A percentile compares a stretch with the other conserved stretches of the same genome.
phyloP scores from a whole-genome alignment of 2,888 invertebrate genomes.

The Drosophila infuscata region DNA sequence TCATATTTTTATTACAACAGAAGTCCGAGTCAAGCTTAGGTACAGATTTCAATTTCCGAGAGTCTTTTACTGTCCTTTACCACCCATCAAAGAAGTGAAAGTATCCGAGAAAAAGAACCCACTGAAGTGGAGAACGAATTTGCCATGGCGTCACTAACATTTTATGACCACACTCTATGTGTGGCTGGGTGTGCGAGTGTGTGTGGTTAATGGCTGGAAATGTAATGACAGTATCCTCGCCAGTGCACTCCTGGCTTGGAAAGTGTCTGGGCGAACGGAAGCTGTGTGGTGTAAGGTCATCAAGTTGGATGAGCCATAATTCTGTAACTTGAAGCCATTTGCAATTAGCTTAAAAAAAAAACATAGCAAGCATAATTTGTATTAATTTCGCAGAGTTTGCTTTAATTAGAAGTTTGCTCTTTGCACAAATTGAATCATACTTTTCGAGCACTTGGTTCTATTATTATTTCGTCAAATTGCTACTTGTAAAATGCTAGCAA shows the following conservation, averaged over 20 bases:
- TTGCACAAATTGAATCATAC: not conserved
- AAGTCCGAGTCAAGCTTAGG: conserved; percentile 25
- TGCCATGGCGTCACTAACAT: conserved; percentile 53
- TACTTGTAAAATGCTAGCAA: not conserved
- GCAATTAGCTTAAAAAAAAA: conserved; percentile 39
- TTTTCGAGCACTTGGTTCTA: not conserved
- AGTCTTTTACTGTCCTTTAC: conserved; percentile 4
- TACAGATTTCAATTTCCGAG: conserved; percentile 65
- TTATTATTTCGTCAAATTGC: not conserved
- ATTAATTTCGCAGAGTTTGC: conserved; percentile 14
- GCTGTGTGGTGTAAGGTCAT: conserved; percentile 36
- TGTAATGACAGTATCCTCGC: conserved; percentile 60
- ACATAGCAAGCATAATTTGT: conserved; percentile 1
- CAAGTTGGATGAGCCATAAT: conserved; percentile 18
- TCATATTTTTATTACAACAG: conserved; percentile 65
- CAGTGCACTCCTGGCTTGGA: conserved; percentile 37
- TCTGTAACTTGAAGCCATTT: conserved; percentile 33
- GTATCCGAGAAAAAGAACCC: not conserved
- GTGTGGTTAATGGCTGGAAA: conserved; percentile 75
- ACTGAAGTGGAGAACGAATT: conserved; percentile 35
- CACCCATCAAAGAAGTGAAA: not conserved
- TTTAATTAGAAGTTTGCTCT: conserved; percentile 14
- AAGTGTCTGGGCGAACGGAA: conserved; percentile 17
- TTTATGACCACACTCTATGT: conserved; percentile 55
- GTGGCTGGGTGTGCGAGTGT: conserved; percentile 11